Evolutionary conservation across 2,113 vertebrate species (phyloP).

Genomic region (Petroica traversi): DNA sequence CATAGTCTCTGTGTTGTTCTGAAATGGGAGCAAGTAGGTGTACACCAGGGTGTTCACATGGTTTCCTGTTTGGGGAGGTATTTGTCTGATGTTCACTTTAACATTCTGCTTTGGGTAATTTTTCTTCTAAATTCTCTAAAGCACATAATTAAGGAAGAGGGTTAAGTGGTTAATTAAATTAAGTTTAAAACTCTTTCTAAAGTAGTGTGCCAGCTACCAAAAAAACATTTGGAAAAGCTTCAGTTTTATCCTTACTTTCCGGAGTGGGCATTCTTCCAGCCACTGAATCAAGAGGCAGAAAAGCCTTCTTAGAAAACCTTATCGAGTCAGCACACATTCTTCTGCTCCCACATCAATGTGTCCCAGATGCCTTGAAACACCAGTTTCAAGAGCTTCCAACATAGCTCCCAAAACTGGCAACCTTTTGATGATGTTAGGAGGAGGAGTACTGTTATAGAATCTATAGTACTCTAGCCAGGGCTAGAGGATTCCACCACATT

Average conservation of each 20-base stretch:
- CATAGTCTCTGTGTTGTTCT: background rate
- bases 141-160: constrained; percentile 35
- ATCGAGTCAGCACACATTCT: constrained; percentile 1
- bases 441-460: background rate
- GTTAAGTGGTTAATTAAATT: constrained; percentile 49
- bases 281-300: constrained; percentile 3
- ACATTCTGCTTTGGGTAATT: background rate
- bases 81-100: constrained; percentile 32
- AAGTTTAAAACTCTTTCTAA: constrained; percentile 18
- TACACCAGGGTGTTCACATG: background rate
- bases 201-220: constrained; percentile 12
- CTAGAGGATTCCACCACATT: background rate
- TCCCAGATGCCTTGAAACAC: constrained; percentile 2
- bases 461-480: background rate
- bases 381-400: background rate
- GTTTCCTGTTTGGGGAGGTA: constrained; percentile 34
- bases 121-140: constrained; percentile 38
- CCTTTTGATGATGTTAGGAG: background rate
- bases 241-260: constrained; percentile 27
- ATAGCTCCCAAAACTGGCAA: background rate
- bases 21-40: constrained; percentile 15
- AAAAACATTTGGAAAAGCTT: constrained; percentile 31
- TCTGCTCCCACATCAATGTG: background rate
- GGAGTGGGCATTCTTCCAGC: constrained; percentile 20
- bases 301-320: constrained; percentile 25